Evolutionary conservation across 2,888 invertebrate species (phyloP), one percentile per base, ranked within the genome.

Genomic region (Bellardia pandia): DNA sequence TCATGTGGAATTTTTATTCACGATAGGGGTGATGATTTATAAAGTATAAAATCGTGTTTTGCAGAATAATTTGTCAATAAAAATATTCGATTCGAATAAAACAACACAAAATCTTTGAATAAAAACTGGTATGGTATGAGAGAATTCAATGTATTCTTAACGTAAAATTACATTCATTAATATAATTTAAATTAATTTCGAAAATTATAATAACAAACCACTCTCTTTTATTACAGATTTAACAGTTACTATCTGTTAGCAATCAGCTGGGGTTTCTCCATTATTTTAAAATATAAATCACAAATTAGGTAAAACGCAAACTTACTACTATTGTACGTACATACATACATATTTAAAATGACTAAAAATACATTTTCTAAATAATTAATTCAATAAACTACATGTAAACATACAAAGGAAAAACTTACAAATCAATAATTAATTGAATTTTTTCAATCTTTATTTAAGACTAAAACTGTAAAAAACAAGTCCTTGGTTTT

Each of bases 401-500:
- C 33, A 56, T 23, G 23, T 56, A 16, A 56, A 60, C 30, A 60
- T 60, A 60, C 60, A 13, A 3, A 33, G 33, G 33, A 60, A 60
- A 60, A 33, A 58, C 23, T 33, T 30, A 14, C 33, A 9, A 56
- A 2, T 56, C 56, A 56, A 45, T n/a, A n/a, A n/a, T n/a, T 23
- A 23, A 45, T 66, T 60, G 11, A 42, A 23, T 82, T 69, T 71
- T 51, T 82, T 33, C 48, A 58, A 68, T 40, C 37, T 77, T 40
- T 60, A 45, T 78, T 85, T 81, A 64, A 69, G 42, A 62, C 48
- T 58, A 48, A 75, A 80, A 74, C 4, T 62, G 37, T 42, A 42
- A 48, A 51, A 72, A 79, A 51, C 30, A 71, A 72, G 51, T 66
- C 60, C 68, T 86, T 83, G 71, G 58, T 58, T 80, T 80, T 77